Conservation (phyloP, 2,888 invertebrate species). For the Aquatica leii region DNA sequence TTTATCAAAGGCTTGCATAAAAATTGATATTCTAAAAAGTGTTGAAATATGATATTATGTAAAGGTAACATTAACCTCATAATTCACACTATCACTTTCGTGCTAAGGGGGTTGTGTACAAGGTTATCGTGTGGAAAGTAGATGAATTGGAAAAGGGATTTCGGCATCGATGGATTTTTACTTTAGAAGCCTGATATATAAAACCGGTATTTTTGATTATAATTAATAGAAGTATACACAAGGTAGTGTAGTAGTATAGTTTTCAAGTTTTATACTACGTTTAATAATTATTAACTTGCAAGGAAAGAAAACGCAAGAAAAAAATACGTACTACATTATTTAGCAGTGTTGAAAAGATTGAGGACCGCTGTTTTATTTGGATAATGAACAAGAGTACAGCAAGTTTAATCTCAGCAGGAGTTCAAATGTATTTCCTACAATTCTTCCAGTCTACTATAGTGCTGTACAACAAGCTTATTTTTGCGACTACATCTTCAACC, state of each 20-base stretch:
- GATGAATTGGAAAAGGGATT: neutral
- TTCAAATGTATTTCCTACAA: slow-evolving; percentile 34
- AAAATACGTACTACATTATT: neutral
- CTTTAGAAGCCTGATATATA: neutral
- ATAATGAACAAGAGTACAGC: slow-evolving; percentile 33
- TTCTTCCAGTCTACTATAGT: slow-evolving; percentile 26
- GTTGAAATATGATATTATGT: no score
- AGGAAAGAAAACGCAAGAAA: no score
- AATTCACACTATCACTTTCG: neutral
- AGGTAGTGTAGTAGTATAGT: no score
- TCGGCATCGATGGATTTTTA: neutral
- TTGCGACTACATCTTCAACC: slow-evolving; percentile 39
- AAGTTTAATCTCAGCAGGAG: slow-evolving; percentile 37
- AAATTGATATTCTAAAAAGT: no score
- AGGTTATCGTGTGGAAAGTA: no score
- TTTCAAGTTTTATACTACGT: no score
- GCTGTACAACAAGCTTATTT: slow-evolving; percentile 36
- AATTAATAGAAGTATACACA: no score
- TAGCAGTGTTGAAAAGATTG: slow-evolving; percentile 18
- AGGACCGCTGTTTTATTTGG: slow-evolving; percentile 29
- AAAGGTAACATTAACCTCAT: neutral
- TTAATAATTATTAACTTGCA: no score
- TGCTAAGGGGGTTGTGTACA: neutral
- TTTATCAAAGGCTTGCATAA: no score
- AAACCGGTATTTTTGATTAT: no score